Conservation (phyloP, 2,113 vertebrate species). For the Malurus elegans region DNA sequence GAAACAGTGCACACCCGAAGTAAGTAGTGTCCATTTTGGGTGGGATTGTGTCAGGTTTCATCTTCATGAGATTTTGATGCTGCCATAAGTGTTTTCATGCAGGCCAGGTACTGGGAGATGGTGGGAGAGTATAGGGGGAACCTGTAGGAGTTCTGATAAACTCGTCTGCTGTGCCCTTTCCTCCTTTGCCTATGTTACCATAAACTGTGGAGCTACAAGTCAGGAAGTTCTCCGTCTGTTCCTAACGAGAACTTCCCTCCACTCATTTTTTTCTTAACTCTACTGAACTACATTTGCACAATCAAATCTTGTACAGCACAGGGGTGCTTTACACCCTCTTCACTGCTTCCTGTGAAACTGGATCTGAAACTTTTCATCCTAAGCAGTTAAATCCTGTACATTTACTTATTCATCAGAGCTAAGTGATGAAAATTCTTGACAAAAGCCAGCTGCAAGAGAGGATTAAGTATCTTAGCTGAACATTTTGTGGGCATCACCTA, state of each 20-base stretch:
- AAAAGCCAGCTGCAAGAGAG: not conserved
- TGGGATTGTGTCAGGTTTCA: not conserved
- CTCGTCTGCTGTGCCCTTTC: not conserved
- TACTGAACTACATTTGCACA: not conserved
- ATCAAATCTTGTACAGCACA: not conserved
- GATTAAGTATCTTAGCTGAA: not conserved
- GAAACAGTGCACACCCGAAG: slow-evolving; percentile 75
- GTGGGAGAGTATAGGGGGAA: not conserved
- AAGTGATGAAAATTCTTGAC: not conserved
- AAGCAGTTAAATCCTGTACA: not conserved
- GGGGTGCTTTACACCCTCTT: not conserved
- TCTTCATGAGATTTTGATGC: not conserved
- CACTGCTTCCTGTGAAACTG: not conserved
- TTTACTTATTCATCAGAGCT: not conserved
- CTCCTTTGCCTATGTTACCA: not conserved
- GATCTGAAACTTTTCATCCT: not conserved
- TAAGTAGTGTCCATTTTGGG: slow-evolving; percentile 47
- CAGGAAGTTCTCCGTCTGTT: not conserved
- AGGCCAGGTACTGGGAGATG: not conserved
- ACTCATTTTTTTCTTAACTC: not conserved
- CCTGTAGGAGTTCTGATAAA: not conserved
- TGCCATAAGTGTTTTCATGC: not conserved
- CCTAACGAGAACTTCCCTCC: not conserved
- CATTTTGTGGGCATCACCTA: not conserved
- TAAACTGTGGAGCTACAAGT: not conserved